Conservation (phyloP, 2,113 vertebrate species). For the Ctenomys sociabilis region DNA sequence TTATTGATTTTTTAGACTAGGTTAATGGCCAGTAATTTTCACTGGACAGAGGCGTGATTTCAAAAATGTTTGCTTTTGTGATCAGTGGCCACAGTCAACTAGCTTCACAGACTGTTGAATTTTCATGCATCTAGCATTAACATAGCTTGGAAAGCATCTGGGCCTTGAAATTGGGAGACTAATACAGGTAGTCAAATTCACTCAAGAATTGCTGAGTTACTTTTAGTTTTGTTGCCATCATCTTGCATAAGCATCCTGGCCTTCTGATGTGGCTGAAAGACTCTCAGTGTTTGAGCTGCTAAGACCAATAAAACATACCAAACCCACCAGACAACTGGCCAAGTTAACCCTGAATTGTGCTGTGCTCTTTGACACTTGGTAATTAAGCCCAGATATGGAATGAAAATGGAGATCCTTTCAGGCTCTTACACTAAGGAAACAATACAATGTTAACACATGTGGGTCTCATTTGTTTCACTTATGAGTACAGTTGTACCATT, state of each 20-base stretch:
- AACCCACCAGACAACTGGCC: no score
- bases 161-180: neutral
- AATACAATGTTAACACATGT: no score
- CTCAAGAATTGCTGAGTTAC: neutral
- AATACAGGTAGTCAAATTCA: neutral
- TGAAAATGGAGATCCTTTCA: neutral
- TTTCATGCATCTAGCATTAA: neutral
- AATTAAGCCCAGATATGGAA: neutral
- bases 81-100: neutral
- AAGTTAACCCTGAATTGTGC: neutral
- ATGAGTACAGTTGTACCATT: no score
- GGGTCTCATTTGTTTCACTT: no score
- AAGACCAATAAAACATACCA: neutral
- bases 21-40: neutral
- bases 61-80: neutral
- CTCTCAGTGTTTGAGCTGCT: neutral
- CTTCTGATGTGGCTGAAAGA: neutral
- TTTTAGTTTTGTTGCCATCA: neutral
- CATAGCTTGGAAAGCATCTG: neutral
- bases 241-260: neutral
- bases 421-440: no score
- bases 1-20: neutral
- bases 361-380: neutral
- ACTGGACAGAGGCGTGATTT: neutral
- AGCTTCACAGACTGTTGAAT: neutral